These are phyloP conservation scores for Penaeus monodon DNA, from an alignment of 2,888 invertebrate genomes.

Conservation along the genomic window DNA sequence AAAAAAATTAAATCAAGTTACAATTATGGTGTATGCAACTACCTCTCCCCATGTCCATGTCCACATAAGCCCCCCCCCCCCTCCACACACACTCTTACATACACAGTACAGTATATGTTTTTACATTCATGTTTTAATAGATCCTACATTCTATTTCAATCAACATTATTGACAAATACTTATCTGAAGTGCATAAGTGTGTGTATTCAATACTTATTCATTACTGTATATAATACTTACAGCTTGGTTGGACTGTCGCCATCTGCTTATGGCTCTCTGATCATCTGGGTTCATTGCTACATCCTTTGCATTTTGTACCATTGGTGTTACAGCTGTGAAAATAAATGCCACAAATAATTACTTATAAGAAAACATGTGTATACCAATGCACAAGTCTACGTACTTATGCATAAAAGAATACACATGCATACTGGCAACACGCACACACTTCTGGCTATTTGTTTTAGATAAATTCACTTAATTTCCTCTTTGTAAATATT, in stretches of 20 bases:
- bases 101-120: slow-evolving; percentile 40
- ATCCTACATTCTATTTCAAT: no score
- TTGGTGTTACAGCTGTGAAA: slow-evolving; percentile 85
- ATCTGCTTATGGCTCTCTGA: slow-evolving; percentile 78
- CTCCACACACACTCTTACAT: not conserved
- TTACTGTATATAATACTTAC: slow-evolving; percentile 72
- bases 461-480: no score
- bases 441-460: no score
- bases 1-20: slow-evolving; percentile 64
- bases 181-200: no score
- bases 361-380: no score
- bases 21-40: no score
- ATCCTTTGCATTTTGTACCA: slow-evolving; percentile 94
- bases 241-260: slow-evolving; percentile 86
- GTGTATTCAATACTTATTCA: no score
- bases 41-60: no score
- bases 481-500: no score
- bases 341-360: not conserved
- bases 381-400: not conserved
- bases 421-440: not conserved
- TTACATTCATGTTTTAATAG: no score
- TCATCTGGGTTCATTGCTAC: slow-evolving; percentile 90
- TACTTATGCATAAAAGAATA: not conserved
- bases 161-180: no score
- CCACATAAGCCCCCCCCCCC: not conserved